Base-by-base conservation (phyloP, 2,888 invertebrate genomes). In the Minunthozetes semirufus region DNA sequence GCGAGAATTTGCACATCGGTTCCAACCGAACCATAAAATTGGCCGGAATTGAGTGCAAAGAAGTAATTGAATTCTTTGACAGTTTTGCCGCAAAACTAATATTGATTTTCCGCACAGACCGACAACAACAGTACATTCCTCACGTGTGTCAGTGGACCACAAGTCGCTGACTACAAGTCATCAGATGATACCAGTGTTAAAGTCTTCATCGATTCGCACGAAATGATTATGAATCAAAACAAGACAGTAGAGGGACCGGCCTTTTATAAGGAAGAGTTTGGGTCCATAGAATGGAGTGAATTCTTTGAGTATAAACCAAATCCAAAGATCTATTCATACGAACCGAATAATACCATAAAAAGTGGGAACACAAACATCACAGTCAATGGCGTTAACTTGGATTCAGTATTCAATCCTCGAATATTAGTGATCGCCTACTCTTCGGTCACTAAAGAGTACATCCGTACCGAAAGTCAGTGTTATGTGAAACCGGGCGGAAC, bases 301-400 rank as follows among this genome's bases (percentile, higher is more conserved):
- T 68, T 19, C 46, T 68, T 68, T 46, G 13, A 38, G 22, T 68
- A 68, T 19, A 42, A 22, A 25, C 46, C 68, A 13, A 68, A 42
- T 29, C 72, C 53, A 17, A 50, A 73, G 6, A 56, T 63, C 17
- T 9, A 2, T n/a, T 25, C 56, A 29, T 66, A 29, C 15, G 19
- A 29, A n/a, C 33, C 46, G 6, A 61, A 61, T 17, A 3, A 22
- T 9, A 74, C 75, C 1, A 73, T 73, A 2, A 78, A n/a, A 78
- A 82, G 81, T 78, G 82, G 83, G 25, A 82, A 82, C 0, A 80
- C 80, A n/a, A 78, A 75, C 17, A 78, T 83, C 6, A 81, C 79
- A 0, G 80, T 83, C 0, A 77, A 27, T 2, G 83, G 83, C 1
- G 76, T 74, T 13, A 80, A 83, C 76, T 78, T 83, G 15, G 78